Evolutionary conservation across 2,113 vertebrate species (phyloP).

Genomic region (Choloepus hoffmanni): DNA sequence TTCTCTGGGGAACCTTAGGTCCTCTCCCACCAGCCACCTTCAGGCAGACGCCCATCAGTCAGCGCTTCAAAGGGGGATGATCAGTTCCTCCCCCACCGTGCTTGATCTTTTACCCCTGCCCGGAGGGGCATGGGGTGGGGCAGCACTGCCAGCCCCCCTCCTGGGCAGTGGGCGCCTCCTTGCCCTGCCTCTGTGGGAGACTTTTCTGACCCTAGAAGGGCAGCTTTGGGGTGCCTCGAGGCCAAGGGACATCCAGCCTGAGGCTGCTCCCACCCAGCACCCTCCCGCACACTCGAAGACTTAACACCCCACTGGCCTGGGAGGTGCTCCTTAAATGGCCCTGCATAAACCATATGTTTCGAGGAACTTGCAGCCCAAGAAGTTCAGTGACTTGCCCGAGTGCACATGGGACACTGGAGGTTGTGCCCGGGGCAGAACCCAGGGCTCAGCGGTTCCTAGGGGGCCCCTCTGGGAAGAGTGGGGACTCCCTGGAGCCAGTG

Average conservation of each 20-base stretch:
- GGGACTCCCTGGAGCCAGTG: not conserved
- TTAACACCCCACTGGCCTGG: no score
- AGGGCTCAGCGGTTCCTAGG: not conserved
- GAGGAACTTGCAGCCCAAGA: not conserved
- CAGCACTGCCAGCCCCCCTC: not conserved
- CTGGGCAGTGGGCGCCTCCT: not conserved
- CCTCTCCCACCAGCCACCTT: not conserved
- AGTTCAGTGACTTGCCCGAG: not conserved
- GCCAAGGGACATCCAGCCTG: not conserved
- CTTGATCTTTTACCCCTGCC: not conserved
- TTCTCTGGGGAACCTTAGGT: not conserved
- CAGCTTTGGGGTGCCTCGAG: not conserved
- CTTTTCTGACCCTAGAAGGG: not conserved
- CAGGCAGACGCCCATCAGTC: not conserved
- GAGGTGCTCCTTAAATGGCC: not conserved
- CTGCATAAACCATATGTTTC: not conserved
- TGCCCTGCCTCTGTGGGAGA: not conserved
- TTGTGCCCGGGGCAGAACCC: not conserved
- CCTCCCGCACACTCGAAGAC: not conserved
- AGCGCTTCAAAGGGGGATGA: not conserved
- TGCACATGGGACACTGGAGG: accelerated
- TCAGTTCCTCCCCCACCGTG: not conserved
- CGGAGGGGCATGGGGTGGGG: not conserved
- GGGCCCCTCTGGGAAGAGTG: not conserved
- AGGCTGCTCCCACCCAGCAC: not conserved